Evolutionary conservation across 1,140 invertebrate genomes (phyloP).

Genomic region (Ips nitidus): DNA sequence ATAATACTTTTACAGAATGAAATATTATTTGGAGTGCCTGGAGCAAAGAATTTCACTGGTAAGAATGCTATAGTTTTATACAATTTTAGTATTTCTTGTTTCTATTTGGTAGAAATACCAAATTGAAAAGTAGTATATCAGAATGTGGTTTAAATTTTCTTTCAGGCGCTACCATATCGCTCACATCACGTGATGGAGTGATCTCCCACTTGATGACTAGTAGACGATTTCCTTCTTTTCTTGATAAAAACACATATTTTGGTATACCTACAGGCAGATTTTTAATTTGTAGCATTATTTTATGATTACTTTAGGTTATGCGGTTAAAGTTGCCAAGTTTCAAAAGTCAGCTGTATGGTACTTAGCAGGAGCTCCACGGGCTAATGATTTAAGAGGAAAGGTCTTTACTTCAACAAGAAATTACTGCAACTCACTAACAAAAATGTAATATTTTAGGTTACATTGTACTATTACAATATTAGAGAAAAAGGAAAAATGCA

Average conservation of each 20-base stretch:
- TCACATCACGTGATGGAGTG: not conserved
- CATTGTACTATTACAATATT: constrained; percentile 14
- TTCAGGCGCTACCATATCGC: not conserved
- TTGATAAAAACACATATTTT: not conserved
- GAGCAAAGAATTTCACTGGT: constrained; percentile 23
- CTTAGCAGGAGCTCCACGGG: constrained; percentile 34
- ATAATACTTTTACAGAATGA: constrained; percentile 2
- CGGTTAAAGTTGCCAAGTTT: constrained; percentile 16
- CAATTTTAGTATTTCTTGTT: not conserved
- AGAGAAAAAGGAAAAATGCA: not conserved
- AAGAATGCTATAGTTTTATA: constrained; percentile 11
- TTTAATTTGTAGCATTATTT: not conserved
- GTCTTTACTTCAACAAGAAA: constrained; percentile 27
- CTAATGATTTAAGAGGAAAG: constrained; percentile 30
- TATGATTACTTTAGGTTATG: constrained; percentile 20
- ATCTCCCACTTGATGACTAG: constrained; percentile 17
- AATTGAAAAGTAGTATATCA: not conserved
- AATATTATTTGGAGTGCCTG: constrained; percentile 24
- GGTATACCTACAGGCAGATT: not conserved
- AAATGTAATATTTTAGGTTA: constrained; percentile 22
- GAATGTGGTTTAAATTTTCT: constrained; percentile 50
- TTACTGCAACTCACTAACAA: not conserved
- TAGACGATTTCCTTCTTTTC: not conserved
- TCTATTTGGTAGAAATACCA: not conserved
- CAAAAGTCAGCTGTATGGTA: constrained; percentile 17